Conservation (phyloP, 2,888 invertebrate species). For the Tricholauxania praeusta region DNA sequence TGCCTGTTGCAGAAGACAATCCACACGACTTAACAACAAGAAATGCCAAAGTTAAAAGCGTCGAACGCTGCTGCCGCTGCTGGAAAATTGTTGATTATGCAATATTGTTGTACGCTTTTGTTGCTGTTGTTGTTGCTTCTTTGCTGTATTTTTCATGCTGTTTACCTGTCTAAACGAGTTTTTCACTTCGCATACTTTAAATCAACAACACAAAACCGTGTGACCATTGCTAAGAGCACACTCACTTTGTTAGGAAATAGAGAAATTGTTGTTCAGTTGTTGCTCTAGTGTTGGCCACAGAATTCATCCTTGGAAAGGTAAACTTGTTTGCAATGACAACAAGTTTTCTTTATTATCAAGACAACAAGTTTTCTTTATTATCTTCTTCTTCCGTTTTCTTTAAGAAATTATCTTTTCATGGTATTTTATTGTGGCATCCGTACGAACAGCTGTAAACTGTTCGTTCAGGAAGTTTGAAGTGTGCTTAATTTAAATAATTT, state of each 20-base stretch:
- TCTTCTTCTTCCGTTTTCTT: neutral
- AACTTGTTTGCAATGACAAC: constrained; percentile 16
- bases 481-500: too few relatives aligned
- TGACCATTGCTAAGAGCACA: neutral
- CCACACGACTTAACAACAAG: neutral
- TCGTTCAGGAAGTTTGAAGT: too few relatives aligned
- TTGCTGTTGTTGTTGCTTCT: too few relatives aligned
- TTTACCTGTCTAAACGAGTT: too few relatives aligned
- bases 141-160: too few relatives aligned
- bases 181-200: too few relatives aligned
- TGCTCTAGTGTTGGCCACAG: neutral
- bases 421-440: too few relatives aligned
- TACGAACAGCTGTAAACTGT: too few relatives aligned
- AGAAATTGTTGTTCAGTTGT: constrained; percentile 2
- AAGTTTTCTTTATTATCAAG: neutral
- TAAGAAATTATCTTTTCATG: neutral
- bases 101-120: neutral
- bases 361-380: neutral
- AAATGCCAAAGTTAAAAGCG: constrained; percentile 34
- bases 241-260: neutral
- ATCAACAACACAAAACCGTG: neutral
- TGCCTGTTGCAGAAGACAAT: constrained; percentile 2
- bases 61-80: neutral
- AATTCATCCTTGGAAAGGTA: constrained; percentile 20
- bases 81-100: constrained; percentile 28